Conservation (phyloP, 1,140 invertebrate species). For the Cydia strobilella region DNA sequence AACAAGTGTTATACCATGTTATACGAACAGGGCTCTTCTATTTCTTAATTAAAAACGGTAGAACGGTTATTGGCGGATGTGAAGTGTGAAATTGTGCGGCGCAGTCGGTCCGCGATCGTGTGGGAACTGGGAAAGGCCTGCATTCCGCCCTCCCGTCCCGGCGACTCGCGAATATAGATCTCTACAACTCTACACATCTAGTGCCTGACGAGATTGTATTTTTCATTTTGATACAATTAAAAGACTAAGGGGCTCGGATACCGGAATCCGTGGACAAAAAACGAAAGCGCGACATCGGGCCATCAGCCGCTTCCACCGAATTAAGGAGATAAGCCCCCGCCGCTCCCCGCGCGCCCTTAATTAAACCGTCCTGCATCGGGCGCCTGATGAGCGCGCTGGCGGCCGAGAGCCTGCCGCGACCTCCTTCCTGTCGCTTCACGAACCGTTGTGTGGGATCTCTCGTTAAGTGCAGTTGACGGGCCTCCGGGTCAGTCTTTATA, state of each 20-base stretch:
- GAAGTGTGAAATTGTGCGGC: slow-evolving; percentile 12
- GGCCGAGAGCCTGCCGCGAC: neutral
- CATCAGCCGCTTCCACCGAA: slow-evolving; percentile 42
- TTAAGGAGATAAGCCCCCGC: slow-evolving; percentile 50
- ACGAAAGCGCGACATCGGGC: slow-evolving; percentile 36
- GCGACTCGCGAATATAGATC: neutral
- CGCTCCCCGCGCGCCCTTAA: slow-evolving; percentile 43
- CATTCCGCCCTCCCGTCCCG: neutral
- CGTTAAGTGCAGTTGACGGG: slow-evolving; percentile 10
- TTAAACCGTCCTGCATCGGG: slow-evolving; percentile 50
- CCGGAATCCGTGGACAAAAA: slow-evolving; percentile 43
- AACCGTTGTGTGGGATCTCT: neutral
- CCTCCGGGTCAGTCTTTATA: neutral
- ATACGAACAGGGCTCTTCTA: neutral
- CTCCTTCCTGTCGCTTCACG: neutral
- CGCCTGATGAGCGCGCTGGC: slow-evolving; percentile 19
- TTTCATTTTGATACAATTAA: slow-evolving; percentile 20
- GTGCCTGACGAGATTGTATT: slow-evolving; percentile 12
- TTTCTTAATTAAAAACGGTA: neutral
- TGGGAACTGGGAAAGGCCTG: slow-evolving; percentile 11
- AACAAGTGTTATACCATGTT: neutral
- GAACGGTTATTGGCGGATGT: slow-evolving; percentile 17
- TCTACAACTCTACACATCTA: slow-evolving; percentile 1
- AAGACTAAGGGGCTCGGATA: slow-evolving; percentile 21
- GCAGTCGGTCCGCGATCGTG: neutral